Base-by-base conservation (phyloP, 2,888 invertebrate genomes). In the Troglohyphantes excavatus region DNA sequence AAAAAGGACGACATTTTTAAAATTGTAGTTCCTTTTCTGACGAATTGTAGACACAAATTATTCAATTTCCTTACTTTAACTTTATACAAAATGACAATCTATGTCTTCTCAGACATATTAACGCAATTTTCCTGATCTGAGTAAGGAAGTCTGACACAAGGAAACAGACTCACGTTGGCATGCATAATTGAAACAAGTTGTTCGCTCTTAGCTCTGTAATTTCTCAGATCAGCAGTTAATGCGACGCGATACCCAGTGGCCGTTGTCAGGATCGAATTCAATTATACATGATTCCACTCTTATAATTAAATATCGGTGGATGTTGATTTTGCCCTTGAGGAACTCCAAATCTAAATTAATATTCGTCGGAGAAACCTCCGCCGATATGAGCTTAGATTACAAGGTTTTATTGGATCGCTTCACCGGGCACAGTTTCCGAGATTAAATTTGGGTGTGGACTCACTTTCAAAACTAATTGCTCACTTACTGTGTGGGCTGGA, bases 281-380 rank as follows among this genome's bases (percentile, higher is more conserved):
- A 81, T 81, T 81, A 81, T 21, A 68, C 27, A 68, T 19, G 68
- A 68, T 67, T 81, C 68, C 53, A 39, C 17, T 21, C 33, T 27
- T 53, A 27, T 81, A 81, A 81, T 81, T 81, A 81, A 81, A 81
- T 81, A 81, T 26, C 27, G 59, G 27, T 46, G 23, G 67, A 81
- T 81, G 68, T 68, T 81, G 46, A 81, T 81, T 68, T 81, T 68
- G 53, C 53, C 79, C 68, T 68, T 81, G 68, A 81, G 79, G 53
- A 46, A 81, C 68, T 67, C 27, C 43, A 39, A 9, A 11, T 81
- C 68, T 81, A 81, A 81, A 81, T 81, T 81, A 81, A 81, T 67
- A 81, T 68, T 53, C 79, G 26, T 13, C 13, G 26, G 67, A 63
- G 78, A 78, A 65, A 65, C 33, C 39, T 78, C 9, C 61, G 11